Evolutionary conservation across 2,888 invertebrate species (phyloP).

Genomic region (Tromatobia lineatoria): DNA sequence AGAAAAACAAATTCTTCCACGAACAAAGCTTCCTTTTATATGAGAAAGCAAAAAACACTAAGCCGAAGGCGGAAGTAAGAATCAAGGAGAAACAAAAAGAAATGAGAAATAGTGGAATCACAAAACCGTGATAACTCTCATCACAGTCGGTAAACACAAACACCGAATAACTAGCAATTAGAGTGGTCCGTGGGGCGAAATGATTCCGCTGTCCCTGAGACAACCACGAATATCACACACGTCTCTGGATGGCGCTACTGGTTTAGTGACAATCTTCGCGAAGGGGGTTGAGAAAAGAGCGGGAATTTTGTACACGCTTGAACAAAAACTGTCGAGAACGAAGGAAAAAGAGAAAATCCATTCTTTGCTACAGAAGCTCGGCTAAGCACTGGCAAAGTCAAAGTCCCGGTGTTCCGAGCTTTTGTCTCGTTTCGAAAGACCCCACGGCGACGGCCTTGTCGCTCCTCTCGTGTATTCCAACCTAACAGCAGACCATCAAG

Average conservation of each 20-base stretch:
- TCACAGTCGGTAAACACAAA: constrained; percentile 17
- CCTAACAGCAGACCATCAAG: background rate
- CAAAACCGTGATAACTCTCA: constrained; percentile 13
- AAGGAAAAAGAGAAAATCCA: constrained; percentile 46
- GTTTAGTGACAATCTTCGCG: constrained; percentile 11
- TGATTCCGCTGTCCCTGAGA: constrained; percentile 37
- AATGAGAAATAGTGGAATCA: background rate
- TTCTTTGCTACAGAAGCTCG: constrained; percentile 38
- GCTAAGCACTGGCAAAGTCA: constrained; percentile 18
- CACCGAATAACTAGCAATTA: constrained; percentile 52
- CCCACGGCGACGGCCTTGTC: constrained; percentile 24
- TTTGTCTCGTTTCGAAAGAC: constrained; percentile 57
- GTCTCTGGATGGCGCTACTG: constrained; percentile 11
- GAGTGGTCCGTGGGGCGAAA: constrained; percentile 35
- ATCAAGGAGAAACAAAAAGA: background rate
- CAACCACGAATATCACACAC: constrained; percentile 8
- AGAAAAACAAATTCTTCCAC: too few species aligned
- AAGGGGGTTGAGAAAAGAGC: background rate
- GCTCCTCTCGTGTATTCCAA: constrained; percentile 10
- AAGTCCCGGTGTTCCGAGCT: constrained; percentile 50
- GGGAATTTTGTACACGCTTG: constrained; percentile 25
- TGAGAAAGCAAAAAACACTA: background rate
- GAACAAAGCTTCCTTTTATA: too few species aligned
- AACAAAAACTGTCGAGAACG: constrained; percentile 43
- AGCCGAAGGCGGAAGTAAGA: background rate